phyloP scores from a whole-genome alignment of 1,140 invertebrate species.

The Trachymyrmex septentrionalis region DNA sequence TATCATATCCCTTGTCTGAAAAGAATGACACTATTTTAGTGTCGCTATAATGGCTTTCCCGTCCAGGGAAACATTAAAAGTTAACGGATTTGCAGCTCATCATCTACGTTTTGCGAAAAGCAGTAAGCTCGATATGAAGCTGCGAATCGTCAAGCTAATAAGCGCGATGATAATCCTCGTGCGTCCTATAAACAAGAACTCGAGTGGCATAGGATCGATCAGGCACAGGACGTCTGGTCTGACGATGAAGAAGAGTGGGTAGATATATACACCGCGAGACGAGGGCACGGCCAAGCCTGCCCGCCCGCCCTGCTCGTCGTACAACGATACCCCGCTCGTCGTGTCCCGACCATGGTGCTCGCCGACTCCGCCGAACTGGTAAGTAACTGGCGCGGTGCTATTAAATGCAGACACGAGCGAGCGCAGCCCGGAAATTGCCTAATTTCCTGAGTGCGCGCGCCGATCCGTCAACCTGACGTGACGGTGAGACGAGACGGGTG shows the following conservation, averaged over 20 bases:
- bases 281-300: not conserved
- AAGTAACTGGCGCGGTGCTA: slow-evolving; percentile 84
- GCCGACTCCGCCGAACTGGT: slow-evolving; percentile 80
- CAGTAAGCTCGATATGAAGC: not conserved
- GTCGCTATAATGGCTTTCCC: too few relatives aligned
- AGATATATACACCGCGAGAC: slow-evolving; percentile 29
- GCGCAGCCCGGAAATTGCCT: slow-evolving; percentile 86
- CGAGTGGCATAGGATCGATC: slow-evolving; percentile 68
- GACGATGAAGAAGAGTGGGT: slow-evolving; percentile 74
- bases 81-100: not conserved
- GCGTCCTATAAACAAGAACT: slow-evolving; percentile 47
- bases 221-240: slow-evolving; percentile 72
- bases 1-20: too few relatives aligned
- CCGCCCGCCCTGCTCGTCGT: slow-evolving; percentile 56
- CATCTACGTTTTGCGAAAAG: not conserved
- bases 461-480: slow-evolving; percentile 86
- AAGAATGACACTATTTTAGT: too few relatives aligned
- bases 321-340: slow-evolving; percentile 79
- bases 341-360: slow-evolving; percentile 71
- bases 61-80: not conserved
- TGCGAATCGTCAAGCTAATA: not conserved
- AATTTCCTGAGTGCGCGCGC: slow-evolving; percentile 87
- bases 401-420: slow-evolving; percentile 86
- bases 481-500: slow-evolving; percentile 82
- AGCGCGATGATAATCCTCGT: not conserved